A percentile compares a stretch with the other conserved stretches of the same genome.
Conservation (phyloP, 2,797 vertebrate species). For the Halcyon chelicuti region DNA sequence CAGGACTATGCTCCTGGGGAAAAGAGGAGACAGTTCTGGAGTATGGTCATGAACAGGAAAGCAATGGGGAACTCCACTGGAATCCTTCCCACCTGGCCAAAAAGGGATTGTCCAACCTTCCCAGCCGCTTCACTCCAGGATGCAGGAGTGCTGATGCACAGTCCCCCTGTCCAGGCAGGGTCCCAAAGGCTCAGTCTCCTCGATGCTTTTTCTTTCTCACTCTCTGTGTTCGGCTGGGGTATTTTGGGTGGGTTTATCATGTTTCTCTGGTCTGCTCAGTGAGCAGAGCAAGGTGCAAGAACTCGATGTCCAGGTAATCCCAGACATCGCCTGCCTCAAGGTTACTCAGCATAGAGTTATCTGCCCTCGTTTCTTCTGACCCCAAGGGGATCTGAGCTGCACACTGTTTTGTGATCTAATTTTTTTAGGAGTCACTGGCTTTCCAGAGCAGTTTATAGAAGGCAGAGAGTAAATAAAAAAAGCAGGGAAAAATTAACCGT, state of each 20-base stretch:
- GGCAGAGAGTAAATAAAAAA: background rate
- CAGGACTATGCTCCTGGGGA: background rate
- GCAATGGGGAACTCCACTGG: accelerated
- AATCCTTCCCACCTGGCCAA: background rate
- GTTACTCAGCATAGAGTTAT: background rate
- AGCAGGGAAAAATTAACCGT: accelerated
- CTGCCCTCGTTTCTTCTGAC: background rate
- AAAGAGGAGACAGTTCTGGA: background rate
- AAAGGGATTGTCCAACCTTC: accelerated
- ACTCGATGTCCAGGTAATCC: background rate
- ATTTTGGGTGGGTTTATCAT: background rate
- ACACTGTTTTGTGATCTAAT: background rate
- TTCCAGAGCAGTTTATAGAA: background rate
- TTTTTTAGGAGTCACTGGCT: background rate
- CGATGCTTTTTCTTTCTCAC: accelerated
- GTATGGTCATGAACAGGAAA: background rate
- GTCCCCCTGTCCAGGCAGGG: background rate
- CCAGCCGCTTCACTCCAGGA: background rate
- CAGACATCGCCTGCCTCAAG: background rate
- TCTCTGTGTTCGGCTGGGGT: background rate
- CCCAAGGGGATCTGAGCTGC: background rate
- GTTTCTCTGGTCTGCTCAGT: background rate
- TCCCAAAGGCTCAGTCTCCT: background rate
- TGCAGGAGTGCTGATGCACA: background rate
- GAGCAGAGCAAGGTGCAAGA: background rate